These are phyloP conservation scores for Hypercompe scribonia DNA, from an alignment of 2,888 invertebrate genomes.

Conservation along the genomic window DNA sequence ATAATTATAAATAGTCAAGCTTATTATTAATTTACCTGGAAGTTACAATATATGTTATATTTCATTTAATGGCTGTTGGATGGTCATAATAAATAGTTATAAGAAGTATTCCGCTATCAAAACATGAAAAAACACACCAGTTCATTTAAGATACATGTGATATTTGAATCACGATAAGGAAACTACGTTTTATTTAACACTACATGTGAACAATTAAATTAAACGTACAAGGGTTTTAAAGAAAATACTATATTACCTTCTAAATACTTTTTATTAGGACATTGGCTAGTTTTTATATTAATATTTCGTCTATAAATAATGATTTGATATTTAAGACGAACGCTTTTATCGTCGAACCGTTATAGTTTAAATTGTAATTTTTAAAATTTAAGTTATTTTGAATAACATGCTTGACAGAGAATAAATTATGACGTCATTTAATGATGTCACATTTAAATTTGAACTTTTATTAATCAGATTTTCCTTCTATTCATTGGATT, in stretches of 20 bases:
- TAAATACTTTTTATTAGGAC: constrained; percentile 28
- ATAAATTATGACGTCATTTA: constrained; percentile 10
- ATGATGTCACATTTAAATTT: background rate
- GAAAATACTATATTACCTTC: constrained; percentile 17
- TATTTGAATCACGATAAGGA: constrained; percentile 1
- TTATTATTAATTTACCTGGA: background rate
- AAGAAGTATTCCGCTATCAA: background rate
- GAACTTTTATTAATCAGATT: constrained; percentile 11
- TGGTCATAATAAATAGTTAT: background rate
- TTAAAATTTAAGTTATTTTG: background rate
- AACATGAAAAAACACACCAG: background rate
- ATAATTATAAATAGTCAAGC: background rate
- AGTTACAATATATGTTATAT: background rate
- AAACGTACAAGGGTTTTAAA: constrained; percentile 13
- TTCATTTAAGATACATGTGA: background rate
- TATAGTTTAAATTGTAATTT: background rate
- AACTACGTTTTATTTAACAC: background rate
- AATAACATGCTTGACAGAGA: background rate
- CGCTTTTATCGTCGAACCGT: constrained; percentile 18
- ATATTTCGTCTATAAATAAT: constrained; percentile 26
- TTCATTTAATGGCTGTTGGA: background rate
- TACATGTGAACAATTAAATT: constrained; percentile 9
- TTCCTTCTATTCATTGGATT: constrained; percentile 11
- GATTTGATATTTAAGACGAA: constrained; percentile 46
- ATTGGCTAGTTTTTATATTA: constrained; percentile 28